Evolutionary conservation across 2,888 invertebrate species (phyloP).

Genomic region (Dugesia japonica): DNA sequence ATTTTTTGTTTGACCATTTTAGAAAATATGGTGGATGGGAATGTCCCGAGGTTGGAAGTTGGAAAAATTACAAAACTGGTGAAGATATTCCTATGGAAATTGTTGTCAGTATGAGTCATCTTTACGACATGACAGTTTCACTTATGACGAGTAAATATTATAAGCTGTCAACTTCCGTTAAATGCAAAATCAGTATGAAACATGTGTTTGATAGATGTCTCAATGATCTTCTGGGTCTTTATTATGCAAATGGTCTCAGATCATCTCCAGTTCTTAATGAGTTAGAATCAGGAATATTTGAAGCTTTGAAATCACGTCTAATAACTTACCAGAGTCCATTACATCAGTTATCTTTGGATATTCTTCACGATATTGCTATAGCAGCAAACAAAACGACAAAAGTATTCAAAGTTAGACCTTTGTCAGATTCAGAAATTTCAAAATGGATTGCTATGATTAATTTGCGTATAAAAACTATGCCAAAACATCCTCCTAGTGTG

Average conservation of each 20-base stretch:
- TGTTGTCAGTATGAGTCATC: conserved; percentile 25
- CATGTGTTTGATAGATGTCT: conserved; percentile 6
- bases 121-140: conserved; percentile 28
- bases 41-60: conserved; percentile 32
- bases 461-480: neutral
- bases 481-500: neutral
- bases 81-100: conserved; percentile 27
- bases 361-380: neutral
- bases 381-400: neutral
- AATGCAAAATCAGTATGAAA: conserved; percentile 9
- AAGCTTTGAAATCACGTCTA: neutral
- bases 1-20: too few species aligned
- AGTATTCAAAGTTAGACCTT: neutral
- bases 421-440: neutral
- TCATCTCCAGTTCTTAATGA: neutral
- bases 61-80: conserved; percentile 33
- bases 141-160: neutral
- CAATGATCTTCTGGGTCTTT: neutral
- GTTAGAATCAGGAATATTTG: neutral
- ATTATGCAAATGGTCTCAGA: neutral
- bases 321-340: conserved; percentile 1
- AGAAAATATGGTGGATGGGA: conserved; percentile 34
- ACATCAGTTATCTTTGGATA: neutral
- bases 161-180: neutral
- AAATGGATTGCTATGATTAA: neutral